Evolutionary conservation across 2,113 vertebrate genomes (phyloP).

Genomic region (Xenotilapia longispinis): DNA sequence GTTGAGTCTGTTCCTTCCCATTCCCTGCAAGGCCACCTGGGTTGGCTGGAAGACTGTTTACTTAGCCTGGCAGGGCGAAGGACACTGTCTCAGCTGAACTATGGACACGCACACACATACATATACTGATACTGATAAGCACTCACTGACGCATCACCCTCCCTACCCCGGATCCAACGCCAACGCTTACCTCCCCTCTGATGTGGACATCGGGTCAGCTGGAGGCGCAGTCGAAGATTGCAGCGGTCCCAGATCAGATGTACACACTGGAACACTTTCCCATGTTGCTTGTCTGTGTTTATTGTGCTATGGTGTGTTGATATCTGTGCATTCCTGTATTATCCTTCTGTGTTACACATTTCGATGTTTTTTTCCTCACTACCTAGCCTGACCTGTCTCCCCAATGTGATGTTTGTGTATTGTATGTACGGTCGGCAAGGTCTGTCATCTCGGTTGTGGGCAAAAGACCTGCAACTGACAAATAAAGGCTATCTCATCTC

Average conservation of each 20-base stretch:
- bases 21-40: too few species aligned
- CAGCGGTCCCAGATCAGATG: background rate
- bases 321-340: background rate
- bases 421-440: background rate
- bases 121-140: too few species aligned
- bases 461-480: background rate
- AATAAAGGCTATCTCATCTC: background rate
- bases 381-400: background rate
- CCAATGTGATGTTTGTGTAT: background rate
- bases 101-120: too few species aligned
- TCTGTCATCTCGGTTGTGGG: background rate
- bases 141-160: too few species aligned
- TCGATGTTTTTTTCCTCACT: accelerated
- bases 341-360: background rate
- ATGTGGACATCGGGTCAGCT: too few species aligned
- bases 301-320: background rate
- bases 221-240: background rate
- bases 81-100: too few species aligned
- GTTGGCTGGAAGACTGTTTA: too few species aligned
- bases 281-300: background rate
- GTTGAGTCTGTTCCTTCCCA: too few species aligned
- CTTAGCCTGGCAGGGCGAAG: too few species aligned
- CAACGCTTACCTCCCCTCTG: too few species aligned
- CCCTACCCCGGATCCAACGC: too few species aligned
- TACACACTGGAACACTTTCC: background rate